Evolutionary conservation across 2,113 vertebrate genomes (phyloP).

Genomic region (Pithys albifrons): DNA sequence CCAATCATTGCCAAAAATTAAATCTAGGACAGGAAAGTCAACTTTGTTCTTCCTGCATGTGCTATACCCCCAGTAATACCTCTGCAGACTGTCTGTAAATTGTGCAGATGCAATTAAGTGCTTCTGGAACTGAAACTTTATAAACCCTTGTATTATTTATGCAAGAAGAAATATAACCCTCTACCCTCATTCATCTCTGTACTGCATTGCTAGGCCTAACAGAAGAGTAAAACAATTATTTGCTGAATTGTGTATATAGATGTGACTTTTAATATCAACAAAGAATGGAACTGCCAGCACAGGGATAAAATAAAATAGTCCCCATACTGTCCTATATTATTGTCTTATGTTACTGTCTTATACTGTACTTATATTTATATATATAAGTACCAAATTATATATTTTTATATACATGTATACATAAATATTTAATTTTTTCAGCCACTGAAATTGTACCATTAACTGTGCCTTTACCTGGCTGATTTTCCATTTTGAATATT

Average conservation of each 20-base stretch:
- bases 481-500: neutral
- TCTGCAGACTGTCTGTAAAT: neutral
- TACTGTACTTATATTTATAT: neutral
- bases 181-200: neutral
- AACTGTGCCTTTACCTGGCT: neutral
- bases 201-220: neutral
- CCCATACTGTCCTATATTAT: neutral
- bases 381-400: neutral
- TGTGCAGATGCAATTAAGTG: neutral
- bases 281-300: neutral
- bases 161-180: conserved; percentile 28
- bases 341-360: neutral
- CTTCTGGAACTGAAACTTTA: conserved; percentile 21
- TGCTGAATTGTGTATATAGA: neutral
- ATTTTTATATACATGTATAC: neutral
- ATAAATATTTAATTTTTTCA: neutral
- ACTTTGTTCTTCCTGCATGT: neutral
- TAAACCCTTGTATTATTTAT: conserved; percentile 47
- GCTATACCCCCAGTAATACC: neutral
- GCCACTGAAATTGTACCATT: neutral
- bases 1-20: neutral
- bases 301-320: neutral
- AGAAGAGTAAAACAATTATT: neutral
- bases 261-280: neutral
- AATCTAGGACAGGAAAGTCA: neutral